Evolutionary conservation across 2,888 invertebrate species (phyloP).

Genomic region (Dryocosmus kuriphilus): DNA sequence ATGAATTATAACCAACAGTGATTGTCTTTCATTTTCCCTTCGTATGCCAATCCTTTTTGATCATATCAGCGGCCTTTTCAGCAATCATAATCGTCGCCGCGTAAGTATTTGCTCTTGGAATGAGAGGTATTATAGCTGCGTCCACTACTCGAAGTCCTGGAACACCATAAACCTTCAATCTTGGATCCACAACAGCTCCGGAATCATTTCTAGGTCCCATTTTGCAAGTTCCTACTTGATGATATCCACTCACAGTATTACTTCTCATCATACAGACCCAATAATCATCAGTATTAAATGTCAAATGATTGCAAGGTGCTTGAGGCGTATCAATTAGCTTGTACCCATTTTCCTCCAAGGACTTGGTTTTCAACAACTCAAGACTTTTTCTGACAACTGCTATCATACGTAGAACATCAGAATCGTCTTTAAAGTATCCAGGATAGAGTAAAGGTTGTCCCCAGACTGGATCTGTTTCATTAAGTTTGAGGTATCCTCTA

Average conservation of each 20-base stretch:
- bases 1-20: too few relatives aligned
- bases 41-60: slow-evolving; percentile 60
- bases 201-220: slow-evolving; percentile 83
- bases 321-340: background rate
- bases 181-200: slow-evolving; percentile 82
- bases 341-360: background rate
- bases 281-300: background rate
- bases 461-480: slow-evolving; percentile 83
- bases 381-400: background rate
- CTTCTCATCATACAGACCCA: background rate
- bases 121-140: slow-evolving; percentile 82
- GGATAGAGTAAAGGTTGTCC: slow-evolving; percentile 84
- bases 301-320: background rate
- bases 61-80: slow-evolving; percentile 76
- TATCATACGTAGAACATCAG: background rate
- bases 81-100: slow-evolving; percentile 79
- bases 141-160: slow-evolving; percentile 82
- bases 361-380: background rate
- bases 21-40: too few relatives aligned
- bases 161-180: slow-evolving; percentile 82
- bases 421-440: background rate
- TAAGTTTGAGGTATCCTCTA: slow-evolving; percentile 77
- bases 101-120: slow-evolving; percentile 78
- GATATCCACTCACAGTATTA: background rate
- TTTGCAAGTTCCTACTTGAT: slow-evolving; percentile 80